Percentiles rank a stretch among this genome's conserved stretches.
Conservation (phyloP, 2,797 vertebrate species). For the Myotis vivesi region DNA sequence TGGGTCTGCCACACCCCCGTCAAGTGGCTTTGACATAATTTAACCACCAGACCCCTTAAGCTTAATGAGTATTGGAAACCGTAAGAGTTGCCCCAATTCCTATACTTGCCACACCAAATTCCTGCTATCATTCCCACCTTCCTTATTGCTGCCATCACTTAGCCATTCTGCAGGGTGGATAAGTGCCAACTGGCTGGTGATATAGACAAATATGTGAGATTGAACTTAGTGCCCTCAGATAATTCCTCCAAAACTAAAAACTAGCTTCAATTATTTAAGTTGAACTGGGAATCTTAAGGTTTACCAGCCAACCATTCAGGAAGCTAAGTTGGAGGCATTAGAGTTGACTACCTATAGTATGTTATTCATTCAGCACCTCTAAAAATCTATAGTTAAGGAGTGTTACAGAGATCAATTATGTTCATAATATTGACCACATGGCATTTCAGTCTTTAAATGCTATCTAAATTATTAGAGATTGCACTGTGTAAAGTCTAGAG, state of each 20-base stretch:
- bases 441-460: slow-evolving; percentile 18
- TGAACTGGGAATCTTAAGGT: neutral
- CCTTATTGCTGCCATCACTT: neutral
- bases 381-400: neutral
- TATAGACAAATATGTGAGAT: neutral
- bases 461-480: slow-evolving; percentile 16
- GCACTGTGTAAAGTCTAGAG: neutral
- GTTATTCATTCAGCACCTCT: neutral
- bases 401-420: neutral
- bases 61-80: neutral
- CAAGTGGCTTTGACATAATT: neutral
- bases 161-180: neutral
- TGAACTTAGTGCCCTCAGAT: neutral
- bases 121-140: neutral
- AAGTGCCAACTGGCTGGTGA: neutral
- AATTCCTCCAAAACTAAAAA: neutral
- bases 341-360: neutral
- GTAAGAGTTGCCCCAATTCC: neutral
- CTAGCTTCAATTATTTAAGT: neutral
- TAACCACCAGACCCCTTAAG: neutral
- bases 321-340: neutral
- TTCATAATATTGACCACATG: neutral
- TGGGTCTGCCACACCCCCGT: neutral
- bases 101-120: neutral
- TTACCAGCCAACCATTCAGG: neutral